These are phyloP conservation scores for Dasypus novemcinctus DNA, from an alignment of 2,113 vertebrate genomes.

Conservation along the genomic window DNA sequence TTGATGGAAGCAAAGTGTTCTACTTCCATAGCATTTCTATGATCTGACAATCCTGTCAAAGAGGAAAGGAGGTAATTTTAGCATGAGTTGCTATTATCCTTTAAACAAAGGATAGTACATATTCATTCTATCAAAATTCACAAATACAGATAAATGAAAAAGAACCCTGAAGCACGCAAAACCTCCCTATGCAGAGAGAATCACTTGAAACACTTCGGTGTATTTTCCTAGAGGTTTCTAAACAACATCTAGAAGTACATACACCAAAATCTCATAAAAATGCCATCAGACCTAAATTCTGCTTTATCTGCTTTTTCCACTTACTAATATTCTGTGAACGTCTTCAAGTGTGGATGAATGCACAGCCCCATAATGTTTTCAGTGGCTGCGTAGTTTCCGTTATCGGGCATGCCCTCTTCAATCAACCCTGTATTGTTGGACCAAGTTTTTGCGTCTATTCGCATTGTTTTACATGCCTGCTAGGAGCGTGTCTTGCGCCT, in stretches of 20 bases:
- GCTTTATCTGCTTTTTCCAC: background rate
- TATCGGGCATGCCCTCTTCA: fast-evolving
- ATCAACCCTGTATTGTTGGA: no score
- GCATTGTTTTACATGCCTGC: background rate
- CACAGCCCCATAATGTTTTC: background rate
- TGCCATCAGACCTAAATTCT: background rate
- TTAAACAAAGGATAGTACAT: background rate
- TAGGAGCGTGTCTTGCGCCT: background rate
- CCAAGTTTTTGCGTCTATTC: background rate
- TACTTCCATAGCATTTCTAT: background rate
- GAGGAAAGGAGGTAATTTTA: background rate
- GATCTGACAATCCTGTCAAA: background rate
- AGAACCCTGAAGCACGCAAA: background rate
- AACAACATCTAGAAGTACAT: background rate
- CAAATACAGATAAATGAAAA: background rate
- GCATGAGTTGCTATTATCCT: background rate
- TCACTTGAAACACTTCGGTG: background rate
- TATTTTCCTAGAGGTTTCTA: background rate
- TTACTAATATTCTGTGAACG: background rate
- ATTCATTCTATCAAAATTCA: background rate
- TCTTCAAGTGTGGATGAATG: background rate
- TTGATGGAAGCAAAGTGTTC: background rate
- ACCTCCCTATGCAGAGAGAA: background rate
- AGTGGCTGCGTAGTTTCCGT: background rate
- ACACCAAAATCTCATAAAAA: background rate